Evolutionary conservation across 2,113 vertebrate genomes (phyloP).

Genomic region (Parus major): DNA sequence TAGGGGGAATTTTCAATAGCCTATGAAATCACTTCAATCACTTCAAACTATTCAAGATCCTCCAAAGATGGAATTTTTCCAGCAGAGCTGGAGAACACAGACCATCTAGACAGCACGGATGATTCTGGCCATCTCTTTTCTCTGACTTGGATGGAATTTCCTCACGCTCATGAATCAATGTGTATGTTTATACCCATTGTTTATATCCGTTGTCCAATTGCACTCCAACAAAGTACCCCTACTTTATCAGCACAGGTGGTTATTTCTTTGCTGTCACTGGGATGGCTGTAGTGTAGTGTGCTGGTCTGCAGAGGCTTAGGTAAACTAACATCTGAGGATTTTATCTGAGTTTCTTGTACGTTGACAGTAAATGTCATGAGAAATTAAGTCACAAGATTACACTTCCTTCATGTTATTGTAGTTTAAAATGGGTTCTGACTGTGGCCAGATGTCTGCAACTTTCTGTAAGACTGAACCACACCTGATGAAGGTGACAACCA

Average conservation of each 20-base stretch:
- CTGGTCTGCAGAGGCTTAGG: not conserved
- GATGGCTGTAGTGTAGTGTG: not conserved
- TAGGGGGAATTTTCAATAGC: not conserved
- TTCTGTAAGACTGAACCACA: constrained; percentile 66
- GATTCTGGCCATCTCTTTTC: not conserved
- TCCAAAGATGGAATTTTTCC: not conserved
- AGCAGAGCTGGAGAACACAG: not conserved
- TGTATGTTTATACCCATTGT: not conserved
- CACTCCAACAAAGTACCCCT: not conserved
- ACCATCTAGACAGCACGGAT: not conserved
- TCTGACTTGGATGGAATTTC: not conserved
- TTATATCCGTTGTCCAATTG: not conserved
- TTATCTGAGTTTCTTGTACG: constrained; percentile 34
- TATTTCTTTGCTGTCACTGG: not conserved
- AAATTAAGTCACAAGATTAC: constrained; percentile 43
- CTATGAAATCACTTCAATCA: not conserved
- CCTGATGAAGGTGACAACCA: constrained; percentile 53
- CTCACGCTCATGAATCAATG: not conserved
- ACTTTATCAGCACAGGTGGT: not conserved
- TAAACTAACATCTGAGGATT: not conserved
- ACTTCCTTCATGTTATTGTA: constrained; percentile 24
- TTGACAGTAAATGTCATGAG: not conserved
- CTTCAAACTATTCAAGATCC: not conserved
- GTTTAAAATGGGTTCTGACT: constrained; percentile 53
- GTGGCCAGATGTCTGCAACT: constrained; percentile 59